These are phyloP conservation scores for Pyrrhura leucotis DNA, from an alignment of 2,797 vertebrate genomes.

Conservation along the genomic window DNA sequence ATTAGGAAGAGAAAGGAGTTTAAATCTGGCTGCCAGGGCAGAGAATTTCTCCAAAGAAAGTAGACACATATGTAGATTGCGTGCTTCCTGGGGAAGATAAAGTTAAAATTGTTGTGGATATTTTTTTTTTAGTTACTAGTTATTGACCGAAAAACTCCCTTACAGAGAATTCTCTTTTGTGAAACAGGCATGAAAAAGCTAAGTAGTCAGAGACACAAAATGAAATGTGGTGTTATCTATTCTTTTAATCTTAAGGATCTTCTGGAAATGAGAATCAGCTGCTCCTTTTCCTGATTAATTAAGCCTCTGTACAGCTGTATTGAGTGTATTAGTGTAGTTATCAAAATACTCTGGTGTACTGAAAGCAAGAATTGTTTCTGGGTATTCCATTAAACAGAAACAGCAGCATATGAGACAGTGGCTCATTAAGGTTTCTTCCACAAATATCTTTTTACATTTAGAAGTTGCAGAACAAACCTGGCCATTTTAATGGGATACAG, in stretches of 20 bases:
- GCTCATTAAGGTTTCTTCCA: background rate
- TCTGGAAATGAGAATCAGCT: slow-evolving; percentile 25
- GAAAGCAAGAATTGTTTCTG: background rate
- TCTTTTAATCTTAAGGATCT: slow-evolving; percentile 13
- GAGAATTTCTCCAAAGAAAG: slow-evolving; percentile 1
- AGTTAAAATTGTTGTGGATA: slow-evolving; percentile 23
- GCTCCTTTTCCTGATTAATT: slow-evolving; percentile 55
- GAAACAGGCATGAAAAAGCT: background rate
- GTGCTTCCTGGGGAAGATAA: background rate
- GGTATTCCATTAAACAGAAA: background rate
- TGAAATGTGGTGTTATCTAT: background rate
- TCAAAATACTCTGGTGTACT: background rate
- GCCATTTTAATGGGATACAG: background rate
- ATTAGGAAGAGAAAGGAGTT: slow-evolving; percentile 16
- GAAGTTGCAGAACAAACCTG: background rate
- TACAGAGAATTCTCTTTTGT: slow-evolving; percentile 3
- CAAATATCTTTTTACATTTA: background rate
- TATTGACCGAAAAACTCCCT: slow-evolving; percentile 11
- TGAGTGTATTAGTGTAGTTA: slow-evolving; percentile 1
- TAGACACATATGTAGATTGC: background rate
- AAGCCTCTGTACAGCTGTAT: background rate
- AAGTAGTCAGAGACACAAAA: background rate
- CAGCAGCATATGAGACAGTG: background rate
- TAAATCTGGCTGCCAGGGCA: background rate
- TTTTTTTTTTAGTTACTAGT: slow-evolving; percentile 28